phyloP scores from a whole-genome alignment of 2,888 invertebrate genomes.

The Emmelina monodactyla region DNA sequence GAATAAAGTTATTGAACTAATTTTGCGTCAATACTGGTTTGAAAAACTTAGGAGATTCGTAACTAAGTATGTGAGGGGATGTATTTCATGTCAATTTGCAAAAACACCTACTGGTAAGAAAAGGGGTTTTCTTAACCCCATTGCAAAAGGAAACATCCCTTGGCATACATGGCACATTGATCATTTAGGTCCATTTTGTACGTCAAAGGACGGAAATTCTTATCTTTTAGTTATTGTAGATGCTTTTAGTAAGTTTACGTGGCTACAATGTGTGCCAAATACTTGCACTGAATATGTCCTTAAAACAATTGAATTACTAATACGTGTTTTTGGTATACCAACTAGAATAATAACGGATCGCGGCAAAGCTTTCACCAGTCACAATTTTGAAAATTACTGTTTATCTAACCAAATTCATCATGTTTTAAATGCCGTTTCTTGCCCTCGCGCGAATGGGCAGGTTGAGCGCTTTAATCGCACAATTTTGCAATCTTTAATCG shows the following conservation, averaged over 20 bases:
- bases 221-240: slow-evolving; percentile 11
- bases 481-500: slow-evolving; percentile 1
- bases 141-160: slow-evolving; percentile 11
- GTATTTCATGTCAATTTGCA: slow-evolving; percentile 12
- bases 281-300: slow-evolving; percentile 2
- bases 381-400: background rate
- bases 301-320: slow-evolving; percentile 2
- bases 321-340: slow-evolving; percentile 8
- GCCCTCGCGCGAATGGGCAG: background rate
- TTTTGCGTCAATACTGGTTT: slow-evolving; percentile 10
- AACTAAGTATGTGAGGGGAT: slow-evolving; percentile 11
- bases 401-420: slow-evolving; percentile 7
- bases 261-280: slow-evolving; percentile 10
- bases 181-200: slow-evolving; percentile 14
- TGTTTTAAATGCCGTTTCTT: slow-evolving; percentile 14
- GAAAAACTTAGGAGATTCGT: slow-evolving; percentile 9
- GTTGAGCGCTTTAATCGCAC: slow-evolving; percentile 2
- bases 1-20: slow-evolving; percentile 3
- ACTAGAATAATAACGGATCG: slow-evolving; percentile 1
- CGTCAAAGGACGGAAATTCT: slow-evolving; percentile 8
- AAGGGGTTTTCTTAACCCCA: slow-evolving; percentile 10
- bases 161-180: slow-evolving; percentile 8
- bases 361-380: background rate
- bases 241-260: slow-evolving; percentile 10
- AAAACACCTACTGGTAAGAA: slow-evolving; percentile 12